phyloP scores from a whole-genome alignment of 1,140 invertebrate species.

The Hesperophylax magnus region DNA sequence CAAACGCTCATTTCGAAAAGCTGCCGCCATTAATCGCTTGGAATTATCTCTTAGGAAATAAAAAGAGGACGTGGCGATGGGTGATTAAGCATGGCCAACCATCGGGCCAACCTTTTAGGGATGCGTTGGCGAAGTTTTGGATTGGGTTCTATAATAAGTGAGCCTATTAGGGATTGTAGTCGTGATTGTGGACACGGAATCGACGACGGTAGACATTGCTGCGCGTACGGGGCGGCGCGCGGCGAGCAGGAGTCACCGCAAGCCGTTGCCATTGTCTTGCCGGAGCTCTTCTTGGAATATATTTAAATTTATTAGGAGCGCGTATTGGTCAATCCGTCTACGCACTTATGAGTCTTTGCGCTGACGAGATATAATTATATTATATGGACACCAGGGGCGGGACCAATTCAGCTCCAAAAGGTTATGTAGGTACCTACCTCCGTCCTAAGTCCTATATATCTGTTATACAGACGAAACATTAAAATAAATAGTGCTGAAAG shows the following conservation, averaged over 20 bases:
- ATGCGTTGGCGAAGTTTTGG: background rate
- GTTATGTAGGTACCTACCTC: too few relatives aligned
- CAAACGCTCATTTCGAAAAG: background rate
- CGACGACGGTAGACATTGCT: conserved; percentile 45
- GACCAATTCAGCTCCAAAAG: background rate
- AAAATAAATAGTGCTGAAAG: too few relatives aligned
- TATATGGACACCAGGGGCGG: background rate
- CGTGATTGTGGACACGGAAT: conserved; percentile 4
- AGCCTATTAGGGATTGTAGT: conserved; percentile 7
- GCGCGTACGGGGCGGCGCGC: conserved; percentile 47
- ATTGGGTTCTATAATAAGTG: background rate
- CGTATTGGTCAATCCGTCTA: conserved; percentile 51
- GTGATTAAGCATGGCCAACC: background rate
- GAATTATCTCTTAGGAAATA: background rate
- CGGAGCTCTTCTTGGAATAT: conserved; percentile 53
- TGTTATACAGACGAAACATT: too few relatives aligned
- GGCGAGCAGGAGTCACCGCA: conserved; percentile 43
- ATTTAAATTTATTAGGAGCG: conserved; percentile 55
- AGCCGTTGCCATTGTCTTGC: conserved; percentile 49
- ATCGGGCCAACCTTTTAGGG: conserved; percentile 8
- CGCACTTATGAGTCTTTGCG: conserved; percentile 34
- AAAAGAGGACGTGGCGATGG: conserved; percentile 8
- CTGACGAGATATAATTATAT: background rate
- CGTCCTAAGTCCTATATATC: too few relatives aligned
- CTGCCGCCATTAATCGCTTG: conserved; percentile 18